Conservation (phyloP, 37 sponge, comb jelly and placozoan genomes). For the Oopsacas minuta region DNA sequence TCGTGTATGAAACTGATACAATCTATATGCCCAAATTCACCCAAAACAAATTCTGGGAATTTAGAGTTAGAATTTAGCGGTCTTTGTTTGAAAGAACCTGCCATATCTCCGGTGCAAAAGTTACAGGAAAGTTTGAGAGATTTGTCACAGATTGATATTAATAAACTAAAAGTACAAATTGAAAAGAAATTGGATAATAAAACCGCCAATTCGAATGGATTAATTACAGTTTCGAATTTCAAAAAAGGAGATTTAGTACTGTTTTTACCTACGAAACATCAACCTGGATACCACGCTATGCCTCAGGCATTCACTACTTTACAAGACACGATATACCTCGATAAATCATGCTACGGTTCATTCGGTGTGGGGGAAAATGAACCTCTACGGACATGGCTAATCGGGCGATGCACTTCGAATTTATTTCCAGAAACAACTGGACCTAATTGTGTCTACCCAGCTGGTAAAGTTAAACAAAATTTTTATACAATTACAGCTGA, state of each 20-base stretch:
- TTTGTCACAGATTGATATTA: neutral
- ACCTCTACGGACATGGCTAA: neutral
- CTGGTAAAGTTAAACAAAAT: neutral
- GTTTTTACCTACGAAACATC: neutral
- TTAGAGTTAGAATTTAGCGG: neutral
- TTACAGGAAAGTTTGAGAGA: constrained; percentile 16
- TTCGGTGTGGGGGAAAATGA: neutral
- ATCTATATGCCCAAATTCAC: neutral
- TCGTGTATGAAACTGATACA: neutral
- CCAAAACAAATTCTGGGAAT: neutral
- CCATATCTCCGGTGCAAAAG: neutral
- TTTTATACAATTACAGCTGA: neutral
- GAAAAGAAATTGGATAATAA: neutral
- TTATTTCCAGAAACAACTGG: neutral
- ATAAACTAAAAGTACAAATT: neutral
- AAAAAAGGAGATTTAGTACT: neutral
- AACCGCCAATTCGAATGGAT: neutral
- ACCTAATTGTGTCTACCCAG: neutral
- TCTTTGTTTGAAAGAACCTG: neutral
- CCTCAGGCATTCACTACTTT: neutral
- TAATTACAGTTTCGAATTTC: neutral
- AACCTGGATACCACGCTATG: neutral
- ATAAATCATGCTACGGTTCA: neutral
- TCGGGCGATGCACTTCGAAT: neutral
- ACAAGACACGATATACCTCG: neutral